Base-by-base conservation (phyloP, 2,888 invertebrate species). In the Agrilus cyanescens region DNA sequence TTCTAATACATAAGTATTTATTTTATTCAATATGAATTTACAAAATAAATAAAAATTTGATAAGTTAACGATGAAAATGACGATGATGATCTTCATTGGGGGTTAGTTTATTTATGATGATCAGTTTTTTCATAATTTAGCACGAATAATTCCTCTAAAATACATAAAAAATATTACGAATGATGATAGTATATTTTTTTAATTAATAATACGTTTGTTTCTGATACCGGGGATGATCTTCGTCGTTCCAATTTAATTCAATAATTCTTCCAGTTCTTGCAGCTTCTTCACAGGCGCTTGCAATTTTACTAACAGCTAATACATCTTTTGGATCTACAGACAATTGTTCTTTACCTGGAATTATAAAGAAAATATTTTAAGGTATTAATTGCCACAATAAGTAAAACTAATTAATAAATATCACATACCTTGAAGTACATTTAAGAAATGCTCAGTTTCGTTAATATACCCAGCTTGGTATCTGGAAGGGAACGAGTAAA, bases 361-460 rank as follows among this genome's bases (percentile, higher is more conserved):
- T 25, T 7, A 44, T 20, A 31, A 12, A 4, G 10, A 6, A 15
- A 16, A 18, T 16, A 16, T 25, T 20, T 36, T 36, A 36, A 15
- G 1, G 14, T 12, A 36, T n/a, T 36, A 36, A 16, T 14, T 36
- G n/a, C n/a, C n/a, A n/a, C n/a, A n/a, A n/a, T n/a, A 43, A 16
- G n/a, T 13, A 38, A 44, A 14, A 4, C 25, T n/a, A 30, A 45
- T n/a, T n/a, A n/a, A 38, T 12, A 29, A 20, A 14, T 12, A 16
- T 38, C 35, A 38, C 62, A 61, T 59, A 67, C 76, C 70, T 50
- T 71, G 68, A 2, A 74, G 62, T 12, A 76, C 65, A 47, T 76
- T 71, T 38, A 79, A 53, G 57, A 79, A 80, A 54, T 78, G 76
- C n/a, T 77, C 72, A 52, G 78, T 60, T 54, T 78, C 78, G 1